phyloP scores from a whole-genome alignment of 2,888 invertebrate species.

The Cephus nigrinus region DNA sequence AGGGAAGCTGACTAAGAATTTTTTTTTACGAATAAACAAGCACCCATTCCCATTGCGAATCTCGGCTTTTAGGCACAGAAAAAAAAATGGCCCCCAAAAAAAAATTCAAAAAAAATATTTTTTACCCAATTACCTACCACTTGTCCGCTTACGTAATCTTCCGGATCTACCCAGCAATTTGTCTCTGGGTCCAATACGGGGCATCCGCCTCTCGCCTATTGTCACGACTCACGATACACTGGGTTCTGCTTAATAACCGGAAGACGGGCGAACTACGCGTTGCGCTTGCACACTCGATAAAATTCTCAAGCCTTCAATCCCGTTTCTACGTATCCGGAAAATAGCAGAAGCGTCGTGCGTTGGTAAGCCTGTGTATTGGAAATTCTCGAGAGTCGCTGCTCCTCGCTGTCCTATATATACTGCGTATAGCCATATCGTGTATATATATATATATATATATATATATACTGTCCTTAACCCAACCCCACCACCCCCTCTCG shows the following conservation, averaged over 20 bases:
- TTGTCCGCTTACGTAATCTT: background rate
- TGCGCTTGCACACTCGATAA: conserved; percentile 46
- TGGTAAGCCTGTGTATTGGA: conserved; percentile 38
- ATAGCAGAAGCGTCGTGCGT: background rate
- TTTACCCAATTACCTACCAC: too few relatives aligned
- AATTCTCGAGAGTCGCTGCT: conserved; percentile 16
- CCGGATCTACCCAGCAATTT: background rate
- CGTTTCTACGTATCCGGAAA: conserved; percentile 27
- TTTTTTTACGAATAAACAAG: background rate
- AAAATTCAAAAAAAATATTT: too few relatives aligned
- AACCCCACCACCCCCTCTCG: background rate
- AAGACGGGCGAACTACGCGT: conserved; percentile 40
- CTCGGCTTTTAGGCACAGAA: background rate
- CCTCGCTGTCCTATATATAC: background rate
- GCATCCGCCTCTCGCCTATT: too few relatives aligned
- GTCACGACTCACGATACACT: background rate
- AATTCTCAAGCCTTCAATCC: conserved; percentile 44
- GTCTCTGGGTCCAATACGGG: too few relatives aligned
- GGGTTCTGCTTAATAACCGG: conserved; percentile 50
- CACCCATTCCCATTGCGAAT: background rate
- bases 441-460: background rate
- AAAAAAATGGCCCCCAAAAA: too few relatives aligned
- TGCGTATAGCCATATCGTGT: background rate
- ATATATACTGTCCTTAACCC: background rate
- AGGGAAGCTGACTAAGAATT: background rate